A percentile compares a stretch with the other conserved stretches of the same genome.
Conservation (phyloP, 2,113 vertebrate genomes). For the Brachypteracias leptosomus region DNA sequence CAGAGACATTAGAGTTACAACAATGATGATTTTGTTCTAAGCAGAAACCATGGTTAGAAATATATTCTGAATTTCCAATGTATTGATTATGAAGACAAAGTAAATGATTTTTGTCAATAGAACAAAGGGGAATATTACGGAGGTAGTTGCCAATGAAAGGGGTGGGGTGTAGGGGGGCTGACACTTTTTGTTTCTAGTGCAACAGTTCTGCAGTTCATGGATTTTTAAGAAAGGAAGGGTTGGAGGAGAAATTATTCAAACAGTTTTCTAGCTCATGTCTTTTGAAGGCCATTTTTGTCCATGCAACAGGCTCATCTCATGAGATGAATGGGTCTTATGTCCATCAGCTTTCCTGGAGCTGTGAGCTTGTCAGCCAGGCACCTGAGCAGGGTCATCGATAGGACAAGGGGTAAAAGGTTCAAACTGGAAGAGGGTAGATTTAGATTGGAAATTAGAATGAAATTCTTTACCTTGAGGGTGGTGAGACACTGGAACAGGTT, state of each 20-base stretch:
- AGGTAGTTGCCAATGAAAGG: background rate
- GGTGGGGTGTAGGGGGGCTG: accelerated
- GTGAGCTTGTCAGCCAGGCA: background rate
- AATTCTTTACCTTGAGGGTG: too few species aligned
- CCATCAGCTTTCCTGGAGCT: background rate
- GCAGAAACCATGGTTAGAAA: background rate
- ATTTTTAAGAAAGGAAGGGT: background rate
- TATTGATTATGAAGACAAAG: background rate
- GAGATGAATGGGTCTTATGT: background rate
- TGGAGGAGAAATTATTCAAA: background rate
- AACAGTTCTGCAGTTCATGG: background rate
- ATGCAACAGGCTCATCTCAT: background rate
- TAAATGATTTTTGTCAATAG: background rate
- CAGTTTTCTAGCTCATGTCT: background rate
- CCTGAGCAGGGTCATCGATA: background rate
- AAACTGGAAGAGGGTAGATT: too few species aligned
- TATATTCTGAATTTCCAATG: background rate
- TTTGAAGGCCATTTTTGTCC: background rate
- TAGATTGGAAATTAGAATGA: too few species aligned
- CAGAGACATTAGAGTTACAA: background rate
- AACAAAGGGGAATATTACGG: background rate
- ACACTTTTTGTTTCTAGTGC: background rate
- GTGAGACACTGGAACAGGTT: too few species aligned
- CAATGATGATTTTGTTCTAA: background rate
- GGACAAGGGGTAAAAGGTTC: too few species aligned